Evolutionary conservation across 2,113 vertebrate genomes (phyloP).

Genomic region (Dunckerocampus dactyliophorus): DNA sequence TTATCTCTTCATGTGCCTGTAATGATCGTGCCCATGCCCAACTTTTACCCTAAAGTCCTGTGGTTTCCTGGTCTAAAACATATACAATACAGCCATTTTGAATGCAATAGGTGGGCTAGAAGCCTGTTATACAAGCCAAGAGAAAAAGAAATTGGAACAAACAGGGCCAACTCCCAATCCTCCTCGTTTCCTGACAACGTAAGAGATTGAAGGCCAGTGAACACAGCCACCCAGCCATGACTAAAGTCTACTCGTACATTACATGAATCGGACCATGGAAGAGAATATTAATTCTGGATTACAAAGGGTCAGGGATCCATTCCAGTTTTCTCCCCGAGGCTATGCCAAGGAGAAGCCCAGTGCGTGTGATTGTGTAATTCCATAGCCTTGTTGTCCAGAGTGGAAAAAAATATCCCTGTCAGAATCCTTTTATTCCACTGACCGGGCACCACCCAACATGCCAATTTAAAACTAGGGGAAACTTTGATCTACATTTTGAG

Average conservation of each 20-base stretch:
- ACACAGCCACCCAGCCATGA: constrained; percentile 42
- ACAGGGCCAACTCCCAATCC: constrained; percentile 37
- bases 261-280: constrained; percentile 36
- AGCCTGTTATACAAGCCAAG: constrained; percentile 18
- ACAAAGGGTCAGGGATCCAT: background rate
- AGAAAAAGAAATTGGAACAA: constrained; percentile 30
- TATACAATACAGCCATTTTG: constrained; percentile 17
- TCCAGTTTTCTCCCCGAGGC: constrained; percentile 34
- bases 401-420: constrained; percentile 18
- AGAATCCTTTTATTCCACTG: constrained; percentile 21
- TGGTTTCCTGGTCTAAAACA: background rate
- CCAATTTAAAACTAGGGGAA: constrained; percentile 5
- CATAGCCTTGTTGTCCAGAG: constrained; percentile 12
- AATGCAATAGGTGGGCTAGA: constrained; percentile 25
- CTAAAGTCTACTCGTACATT: constrained; percentile 49
- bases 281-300: constrained; percentile 31
- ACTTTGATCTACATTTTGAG: background rate
- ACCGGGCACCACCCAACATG: constrained; percentile 9
- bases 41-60: no score
- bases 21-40: no score
- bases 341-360: constrained; percentile 15
- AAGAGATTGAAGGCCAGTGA: constrained; percentile 29
- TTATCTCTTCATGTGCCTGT: no score
- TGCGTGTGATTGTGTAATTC: constrained; percentile 8
- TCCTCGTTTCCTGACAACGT: constrained; percentile 56